A percentile compares a stretch with the other conserved stretches of the same genome.
Evolutionary conservation across 1,140 invertebrate species (phyloP).

Genomic region (Heliconius himera): DNA sequence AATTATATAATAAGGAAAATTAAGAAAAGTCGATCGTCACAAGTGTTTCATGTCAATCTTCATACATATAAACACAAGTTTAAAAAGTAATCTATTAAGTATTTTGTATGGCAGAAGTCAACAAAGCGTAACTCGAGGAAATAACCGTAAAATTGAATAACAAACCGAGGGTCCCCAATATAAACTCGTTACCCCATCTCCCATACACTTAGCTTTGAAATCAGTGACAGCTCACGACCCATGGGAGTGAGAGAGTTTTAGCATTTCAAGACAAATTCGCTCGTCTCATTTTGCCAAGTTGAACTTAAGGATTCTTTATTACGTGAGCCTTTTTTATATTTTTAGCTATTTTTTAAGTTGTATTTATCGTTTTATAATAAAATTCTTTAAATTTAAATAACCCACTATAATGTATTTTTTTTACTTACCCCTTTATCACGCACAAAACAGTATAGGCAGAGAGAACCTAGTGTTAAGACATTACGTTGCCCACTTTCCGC

Average conservation of each 20-base stretch:
- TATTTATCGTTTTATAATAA: too few species aligned
- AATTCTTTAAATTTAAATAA: too few species aligned
- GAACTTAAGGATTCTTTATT: not conserved
- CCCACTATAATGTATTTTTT: too few species aligned
- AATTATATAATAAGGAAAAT: too few species aligned
- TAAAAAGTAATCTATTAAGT: constrained; percentile 10
- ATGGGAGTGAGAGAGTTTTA: constrained; percentile 12
- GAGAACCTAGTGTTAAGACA: too few species aligned
- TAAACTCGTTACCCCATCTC: constrained; percentile 21
- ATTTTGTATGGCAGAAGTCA: constrained; percentile 11
- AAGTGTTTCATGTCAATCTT: not conserved
- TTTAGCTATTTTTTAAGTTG: too few species aligned
- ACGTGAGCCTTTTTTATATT: not conserved
- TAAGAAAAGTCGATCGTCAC: not conserved
- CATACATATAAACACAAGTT: not conserved
- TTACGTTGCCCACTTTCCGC: too few species aligned
- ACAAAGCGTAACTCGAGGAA: constrained; percentile 14
- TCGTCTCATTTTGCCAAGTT: not conserved
- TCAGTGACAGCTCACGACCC: constrained; percentile 25
- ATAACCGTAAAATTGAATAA: constrained; percentile 34
- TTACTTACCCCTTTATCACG: too few species aligned
- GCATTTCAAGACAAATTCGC: not conserved
- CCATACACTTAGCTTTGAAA: constrained; percentile 19
- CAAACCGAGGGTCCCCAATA: constrained; percentile 10
- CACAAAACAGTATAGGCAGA: too few species aligned